Evolutionary conservation across 2,888 invertebrate species (phyloP).

Genomic region (Andrena minutula): DNA sequence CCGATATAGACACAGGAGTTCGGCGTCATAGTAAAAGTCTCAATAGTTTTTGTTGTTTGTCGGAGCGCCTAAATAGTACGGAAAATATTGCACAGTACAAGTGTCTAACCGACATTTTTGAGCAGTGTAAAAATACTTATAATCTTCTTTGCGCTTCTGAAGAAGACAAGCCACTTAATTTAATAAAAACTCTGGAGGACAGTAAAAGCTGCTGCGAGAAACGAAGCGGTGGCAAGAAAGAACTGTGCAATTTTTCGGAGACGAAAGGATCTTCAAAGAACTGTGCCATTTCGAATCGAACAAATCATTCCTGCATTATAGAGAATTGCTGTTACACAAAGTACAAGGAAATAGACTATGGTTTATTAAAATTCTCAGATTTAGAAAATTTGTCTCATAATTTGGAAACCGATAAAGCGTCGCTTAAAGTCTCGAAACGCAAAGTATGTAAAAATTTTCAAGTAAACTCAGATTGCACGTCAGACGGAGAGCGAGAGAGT

Average conservation of each 20-base stretch:
- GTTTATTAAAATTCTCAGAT: constrained; percentile 69
- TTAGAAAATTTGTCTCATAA: constrained; percentile 57
- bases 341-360: constrained; percentile 68
- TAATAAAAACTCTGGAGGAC: constrained; percentile 45
- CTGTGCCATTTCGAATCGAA: constrained; percentile 48
- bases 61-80: constrained; percentile 36
- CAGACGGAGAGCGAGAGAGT: constrained; percentile 42
- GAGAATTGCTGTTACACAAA: constrained; percentile 56
- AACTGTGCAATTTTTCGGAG: constrained; percentile 31
- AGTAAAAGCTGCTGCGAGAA: constrained; percentile 20
- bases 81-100: constrained; percentile 34
- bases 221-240: constrained; percentile 30
- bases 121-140: constrained; percentile 40
- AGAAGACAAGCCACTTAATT: constrained; percentile 62
- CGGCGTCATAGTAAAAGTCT: constrained; percentile 24
- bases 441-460: constrained; percentile 43
- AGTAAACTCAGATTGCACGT: constrained; percentile 31
- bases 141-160: constrained; percentile 38
- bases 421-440: constrained; percentile 33
- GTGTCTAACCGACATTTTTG: constrained; percentile 42
- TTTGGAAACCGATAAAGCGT: constrained; percentile 42
- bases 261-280: constrained; percentile 25
- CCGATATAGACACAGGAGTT: constrained; percentile 24
- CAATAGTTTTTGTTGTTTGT: constrained; percentile 25
- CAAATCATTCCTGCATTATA: constrained; percentile 64